Conservation (phyloP, 2,888 invertebrate species). For the Dendrolimus pini region DNA sequence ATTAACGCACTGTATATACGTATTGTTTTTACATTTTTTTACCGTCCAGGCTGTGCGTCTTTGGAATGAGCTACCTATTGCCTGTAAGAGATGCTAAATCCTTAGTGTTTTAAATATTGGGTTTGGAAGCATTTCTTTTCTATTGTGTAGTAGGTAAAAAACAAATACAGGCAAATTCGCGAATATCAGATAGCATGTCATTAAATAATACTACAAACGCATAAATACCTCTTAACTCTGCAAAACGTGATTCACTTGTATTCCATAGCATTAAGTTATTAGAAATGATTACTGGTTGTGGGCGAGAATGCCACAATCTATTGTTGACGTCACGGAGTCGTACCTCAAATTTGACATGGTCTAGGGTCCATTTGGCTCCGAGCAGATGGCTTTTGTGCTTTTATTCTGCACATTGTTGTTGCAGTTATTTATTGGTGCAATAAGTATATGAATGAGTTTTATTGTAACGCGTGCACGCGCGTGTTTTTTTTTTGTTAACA, state of each 20-base stretch:
- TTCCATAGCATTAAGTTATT: constrained; percentile 37
- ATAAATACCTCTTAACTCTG: constrained; percentile 19
- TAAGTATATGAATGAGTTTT: neutral
- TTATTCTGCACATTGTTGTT: neutral
- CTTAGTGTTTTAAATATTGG: no score
- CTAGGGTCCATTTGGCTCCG: constrained; percentile 12
- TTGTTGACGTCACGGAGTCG: constrained; percentile 54
- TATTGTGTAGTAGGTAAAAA: no score
- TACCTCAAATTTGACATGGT: constrained; percentile 42
- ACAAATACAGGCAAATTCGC: no score
- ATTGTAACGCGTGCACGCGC: neutral
- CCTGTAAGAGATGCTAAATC: no score
- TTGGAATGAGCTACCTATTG: no score
- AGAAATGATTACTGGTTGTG: constrained; percentile 23
- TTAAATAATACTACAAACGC: no score
- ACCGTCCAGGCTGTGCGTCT: no score
- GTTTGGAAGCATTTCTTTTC: no score
- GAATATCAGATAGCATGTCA: no score
- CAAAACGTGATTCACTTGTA: constrained; percentile 42
- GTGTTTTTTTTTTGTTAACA: neutral
- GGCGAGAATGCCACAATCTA: constrained; percentile 29
- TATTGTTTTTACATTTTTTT: no score
- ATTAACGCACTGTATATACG: no score
- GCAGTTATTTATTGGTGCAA: neutral
- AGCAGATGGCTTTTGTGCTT: neutral